phyloP scores from a whole-genome alignment of 2,797 vertebrate species.

The Acrocephalus scirpaceus region DNA sequence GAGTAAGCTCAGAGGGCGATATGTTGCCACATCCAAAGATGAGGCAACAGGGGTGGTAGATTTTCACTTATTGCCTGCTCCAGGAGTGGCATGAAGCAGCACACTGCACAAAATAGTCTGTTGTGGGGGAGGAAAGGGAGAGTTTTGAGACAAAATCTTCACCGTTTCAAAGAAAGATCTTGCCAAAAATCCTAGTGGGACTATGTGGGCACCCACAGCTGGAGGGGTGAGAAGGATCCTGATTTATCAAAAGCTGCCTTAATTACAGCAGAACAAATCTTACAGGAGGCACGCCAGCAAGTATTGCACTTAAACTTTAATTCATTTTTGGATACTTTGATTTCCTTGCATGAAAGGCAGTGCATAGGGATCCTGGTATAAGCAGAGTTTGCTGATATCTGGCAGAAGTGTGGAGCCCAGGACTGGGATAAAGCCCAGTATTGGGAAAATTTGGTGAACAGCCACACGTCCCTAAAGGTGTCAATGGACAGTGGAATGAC shows the following conservation, averaged over 20 bases:
- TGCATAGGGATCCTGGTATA: background rate
- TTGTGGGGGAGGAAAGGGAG: background rate
- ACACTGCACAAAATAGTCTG: background rate
- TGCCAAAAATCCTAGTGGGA: background rate
- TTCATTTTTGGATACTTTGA: background rate
- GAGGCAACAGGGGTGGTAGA: constrained; percentile 48
- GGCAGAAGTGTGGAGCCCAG: background rate
- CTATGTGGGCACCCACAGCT: background rate
- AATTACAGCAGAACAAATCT: background rate
- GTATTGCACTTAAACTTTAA: background rate
- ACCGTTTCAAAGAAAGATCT: background rate
- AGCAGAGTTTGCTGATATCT: background rate
- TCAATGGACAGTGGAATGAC: background rate
- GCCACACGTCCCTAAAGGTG: background rate
- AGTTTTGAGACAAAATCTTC: background rate
- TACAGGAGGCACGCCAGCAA: background rate
- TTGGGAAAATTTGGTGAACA: background rate
- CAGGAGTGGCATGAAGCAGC: constrained; percentile 6
- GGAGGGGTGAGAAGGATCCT: background rate
- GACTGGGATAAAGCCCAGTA: background rate
- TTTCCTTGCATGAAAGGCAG: background rate
- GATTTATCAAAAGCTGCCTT: background rate
- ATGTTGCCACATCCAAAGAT: constrained; percentile 62
- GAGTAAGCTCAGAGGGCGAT: constrained; percentile 41
- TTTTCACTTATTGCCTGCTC: constrained; percentile 2